These are phyloP conservation scores for Gastrophysa polygoni DNA, from an alignment of 2,888 invertebrate genomes.

Conservation along the genomic window DNA sequence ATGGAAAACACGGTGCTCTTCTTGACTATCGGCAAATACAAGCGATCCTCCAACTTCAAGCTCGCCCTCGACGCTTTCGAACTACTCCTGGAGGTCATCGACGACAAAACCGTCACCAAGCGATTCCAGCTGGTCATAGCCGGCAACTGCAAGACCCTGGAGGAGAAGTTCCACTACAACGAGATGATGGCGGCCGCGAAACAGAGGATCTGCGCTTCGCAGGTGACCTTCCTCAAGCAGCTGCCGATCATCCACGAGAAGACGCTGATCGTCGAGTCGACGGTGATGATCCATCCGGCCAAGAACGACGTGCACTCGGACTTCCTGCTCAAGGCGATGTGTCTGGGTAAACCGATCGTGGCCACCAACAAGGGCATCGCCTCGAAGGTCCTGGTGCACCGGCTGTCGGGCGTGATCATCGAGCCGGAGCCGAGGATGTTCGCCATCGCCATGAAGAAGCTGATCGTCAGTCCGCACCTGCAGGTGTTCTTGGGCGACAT, in stretches of 20 bases:
- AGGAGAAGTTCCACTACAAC: conserved; percentile 48
- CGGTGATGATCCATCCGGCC: conserved; percentile 49
- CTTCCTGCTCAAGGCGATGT: conserved; percentile 49
- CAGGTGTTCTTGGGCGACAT: conserved; percentile 52
- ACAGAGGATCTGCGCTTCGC: conserved; percentile 47
- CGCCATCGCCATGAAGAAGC: conserved; percentile 50
- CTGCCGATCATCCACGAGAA: conserved; percentile 51
- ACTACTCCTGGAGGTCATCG: conserved; percentile 45
- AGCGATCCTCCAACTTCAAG: conserved; percentile 50
- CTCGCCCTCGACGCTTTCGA: conserved; percentile 52
- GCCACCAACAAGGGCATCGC: conserved; percentile 52
- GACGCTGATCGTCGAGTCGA: conserved; percentile 49
- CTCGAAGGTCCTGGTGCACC: conserved; percentile 45
- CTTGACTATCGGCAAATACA: conserved; percentile 50
- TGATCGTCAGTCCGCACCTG: conserved; percentile 49
- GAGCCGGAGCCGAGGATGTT: conserved; percentile 49
- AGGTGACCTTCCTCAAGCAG: conserved; percentile 51
- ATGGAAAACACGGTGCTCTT: conserved; percentile 47
- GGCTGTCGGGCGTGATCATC: conserved; percentile 51
- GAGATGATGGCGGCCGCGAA: conserved; percentile 47
- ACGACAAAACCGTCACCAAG: conserved; percentile 44
- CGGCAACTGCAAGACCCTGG: conserved; percentile 46
- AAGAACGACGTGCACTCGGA: conserved; percentile 51
- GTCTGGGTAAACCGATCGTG: conserved; percentile 50
- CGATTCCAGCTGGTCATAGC: conserved; percentile 51